Conservation (phyloP, 2,797 vertebrate species). For the Myiotriccus ornatus region DNA sequence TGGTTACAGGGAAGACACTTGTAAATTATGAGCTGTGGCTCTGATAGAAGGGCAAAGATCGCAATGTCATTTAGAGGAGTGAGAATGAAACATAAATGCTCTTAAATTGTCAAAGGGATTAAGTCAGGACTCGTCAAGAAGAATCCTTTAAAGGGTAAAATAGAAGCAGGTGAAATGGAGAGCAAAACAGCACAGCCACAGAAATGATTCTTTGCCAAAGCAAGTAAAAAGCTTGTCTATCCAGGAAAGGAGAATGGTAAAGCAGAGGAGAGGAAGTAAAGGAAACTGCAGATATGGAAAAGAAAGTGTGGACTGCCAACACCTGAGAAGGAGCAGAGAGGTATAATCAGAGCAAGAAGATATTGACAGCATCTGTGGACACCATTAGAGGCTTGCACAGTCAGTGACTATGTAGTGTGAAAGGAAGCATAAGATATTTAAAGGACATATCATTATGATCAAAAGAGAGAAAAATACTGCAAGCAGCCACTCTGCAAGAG, state of each 20-base stretch:
- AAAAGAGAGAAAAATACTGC: not conserved
- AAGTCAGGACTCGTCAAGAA: not conserved
- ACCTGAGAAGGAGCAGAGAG: not conserved
- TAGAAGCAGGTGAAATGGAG: not conserved
- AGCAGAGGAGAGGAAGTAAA: not conserved
- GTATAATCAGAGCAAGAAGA: not conserved
- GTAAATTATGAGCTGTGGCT: not conserved
- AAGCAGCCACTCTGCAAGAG: not conserved
- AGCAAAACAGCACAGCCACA: not conserved
- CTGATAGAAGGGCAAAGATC: not conserved
- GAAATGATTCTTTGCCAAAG: not conserved
- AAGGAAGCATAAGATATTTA: conserved; percentile 17
- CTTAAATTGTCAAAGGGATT: not conserved
- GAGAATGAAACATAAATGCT: not conserved
- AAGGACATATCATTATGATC: not conserved
- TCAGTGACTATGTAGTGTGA: not conserved
- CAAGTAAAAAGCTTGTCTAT: not conserved
- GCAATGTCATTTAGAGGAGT: not conserved
- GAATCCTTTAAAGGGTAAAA: not conserved
- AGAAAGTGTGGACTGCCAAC: not conserved
- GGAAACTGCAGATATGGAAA: not conserved
- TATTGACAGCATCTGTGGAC: not conserved
- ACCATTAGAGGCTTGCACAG: not conserved
- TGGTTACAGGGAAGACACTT: not conserved
- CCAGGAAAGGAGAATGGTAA: not conserved